Conservation (phyloP, 2,113 vertebrate species). For the Fregetta grallaria region DNA sequence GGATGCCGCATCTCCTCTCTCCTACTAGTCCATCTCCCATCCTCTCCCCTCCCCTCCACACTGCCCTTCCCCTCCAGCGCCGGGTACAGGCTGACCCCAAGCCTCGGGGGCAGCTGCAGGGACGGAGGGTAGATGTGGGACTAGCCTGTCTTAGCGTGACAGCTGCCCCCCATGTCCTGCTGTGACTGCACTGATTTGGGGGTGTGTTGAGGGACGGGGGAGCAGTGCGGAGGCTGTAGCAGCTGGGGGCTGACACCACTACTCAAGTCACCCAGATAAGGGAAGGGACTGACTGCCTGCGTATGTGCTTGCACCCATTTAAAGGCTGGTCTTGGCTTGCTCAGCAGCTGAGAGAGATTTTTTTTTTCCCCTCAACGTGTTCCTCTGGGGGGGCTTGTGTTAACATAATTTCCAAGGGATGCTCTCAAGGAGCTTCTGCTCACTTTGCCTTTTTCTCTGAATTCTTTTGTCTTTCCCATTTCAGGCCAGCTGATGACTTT, state of each 20-base stretch:
- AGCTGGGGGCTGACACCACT: not conserved
- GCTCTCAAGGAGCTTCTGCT: not conserved
- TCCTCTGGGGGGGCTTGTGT: not conserved
- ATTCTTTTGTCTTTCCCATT: not conserved
- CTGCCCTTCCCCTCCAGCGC: not conserved
- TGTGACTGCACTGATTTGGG: rapidly evolving
- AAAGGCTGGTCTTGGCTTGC: not conserved
- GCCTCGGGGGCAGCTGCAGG: rapidly evolving
- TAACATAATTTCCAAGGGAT: not conserved
- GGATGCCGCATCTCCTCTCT: not conserved
- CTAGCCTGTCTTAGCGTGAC: not conserved
- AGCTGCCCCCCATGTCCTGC: not conserved
- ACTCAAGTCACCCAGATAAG: not conserved
- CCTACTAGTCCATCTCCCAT: not conserved
- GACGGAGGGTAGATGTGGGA: not conserved
- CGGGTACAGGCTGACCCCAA: not conserved
- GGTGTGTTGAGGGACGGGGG: not conserved
- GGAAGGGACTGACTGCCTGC: not conserved
- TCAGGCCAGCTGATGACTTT: not conserved
- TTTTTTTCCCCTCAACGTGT: not conserved
- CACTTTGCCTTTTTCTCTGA: not conserved
- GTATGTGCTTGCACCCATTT: rapidly evolving
- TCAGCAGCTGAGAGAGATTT: not conserved
- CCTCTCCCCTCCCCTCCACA: not conserved
- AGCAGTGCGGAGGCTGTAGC: not conserved